A percentile compares a stretch with the other conserved stretches of the same genome.
phyloP scores from a whole-genome alignment of 2,797 vertebrate genomes.

The Molothrus ater region DNA sequence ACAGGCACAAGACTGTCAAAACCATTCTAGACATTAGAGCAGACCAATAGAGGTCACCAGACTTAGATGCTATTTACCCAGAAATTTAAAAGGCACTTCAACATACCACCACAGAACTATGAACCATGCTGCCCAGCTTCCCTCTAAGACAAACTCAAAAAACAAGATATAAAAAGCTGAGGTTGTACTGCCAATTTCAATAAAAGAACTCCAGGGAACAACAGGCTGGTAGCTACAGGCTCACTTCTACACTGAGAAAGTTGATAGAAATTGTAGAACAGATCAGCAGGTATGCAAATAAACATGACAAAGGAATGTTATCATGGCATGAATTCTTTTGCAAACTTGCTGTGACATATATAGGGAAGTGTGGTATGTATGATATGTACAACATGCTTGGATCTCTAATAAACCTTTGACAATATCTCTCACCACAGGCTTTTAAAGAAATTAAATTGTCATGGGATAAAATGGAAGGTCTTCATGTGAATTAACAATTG shows the following conservation, averaged over 20 bases:
- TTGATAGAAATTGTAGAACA: background rate
- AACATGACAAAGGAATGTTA: background rate
- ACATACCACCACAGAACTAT: background rate
- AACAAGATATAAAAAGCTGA: background rate
- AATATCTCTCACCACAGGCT: background rate
- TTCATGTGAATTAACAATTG: background rate
- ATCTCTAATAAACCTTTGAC: background rate
- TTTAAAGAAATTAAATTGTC: conserved; percentile 37
- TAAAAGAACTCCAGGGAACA: background rate
- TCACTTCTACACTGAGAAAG: background rate
- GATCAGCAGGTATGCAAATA: background rate
- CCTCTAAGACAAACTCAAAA: background rate
- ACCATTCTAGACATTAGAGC: background rate
- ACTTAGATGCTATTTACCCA: background rate
- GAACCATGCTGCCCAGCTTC: background rate
- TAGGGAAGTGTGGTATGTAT: background rate
- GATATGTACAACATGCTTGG: background rate
- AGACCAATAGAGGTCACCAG: background rate
- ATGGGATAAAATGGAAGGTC: background rate
- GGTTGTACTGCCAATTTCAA: background rate
- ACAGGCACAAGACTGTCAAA: background rate
- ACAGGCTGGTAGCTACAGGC: background rate
- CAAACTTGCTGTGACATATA: background rate
- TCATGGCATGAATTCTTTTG: background rate
- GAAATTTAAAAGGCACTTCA: background rate